Conservation (phyloP, 2,888 invertebrate genomes). For the Masnerella sp. region DNA sequence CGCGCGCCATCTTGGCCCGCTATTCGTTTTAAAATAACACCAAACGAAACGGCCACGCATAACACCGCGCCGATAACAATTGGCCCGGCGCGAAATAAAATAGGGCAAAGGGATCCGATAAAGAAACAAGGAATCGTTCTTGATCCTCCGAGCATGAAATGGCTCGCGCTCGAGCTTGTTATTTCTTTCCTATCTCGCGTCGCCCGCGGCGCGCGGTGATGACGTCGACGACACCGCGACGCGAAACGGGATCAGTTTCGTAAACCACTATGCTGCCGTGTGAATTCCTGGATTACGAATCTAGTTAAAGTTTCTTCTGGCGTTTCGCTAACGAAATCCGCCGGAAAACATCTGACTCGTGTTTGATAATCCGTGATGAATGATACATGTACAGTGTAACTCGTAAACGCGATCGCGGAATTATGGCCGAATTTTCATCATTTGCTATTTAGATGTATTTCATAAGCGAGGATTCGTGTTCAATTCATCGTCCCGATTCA, state of each 20-base stretch:
- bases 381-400: too few species aligned
- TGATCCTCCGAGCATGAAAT: conserved; percentile 63
- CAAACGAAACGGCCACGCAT: conserved; percentile 20
- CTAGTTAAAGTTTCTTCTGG: conserved; percentile 1
- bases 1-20: conserved; percentile 21
- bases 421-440: too few species aligned
- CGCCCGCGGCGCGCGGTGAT: conserved; percentile 28
- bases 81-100: conserved; percentile 30
- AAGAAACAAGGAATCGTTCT: conserved; percentile 44
- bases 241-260: conserved; percentile 41
- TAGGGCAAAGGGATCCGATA: conserved; percentile 31
- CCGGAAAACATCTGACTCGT: too few species aligned
- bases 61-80: conserved; percentile 47
- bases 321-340: background rate
- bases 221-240: conserved; percentile 15
- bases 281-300: too few species aligned
- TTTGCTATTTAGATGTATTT: too few species aligned
- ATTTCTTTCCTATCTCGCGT: conserved; percentile 57
- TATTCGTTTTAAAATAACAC: conserved; percentile 42
- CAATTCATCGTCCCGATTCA: too few species aligned
- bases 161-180: conserved; percentile 51
- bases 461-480: too few species aligned
- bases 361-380: too few species aligned
- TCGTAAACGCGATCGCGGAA: too few species aligned
- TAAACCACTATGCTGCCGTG: conserved; percentile 43